A percentile compares a stretch with the other conserved stretches of the same genome.
Conservation (phyloP, 2,888 invertebrate species). For the Leptopterna dolabrata region DNA sequence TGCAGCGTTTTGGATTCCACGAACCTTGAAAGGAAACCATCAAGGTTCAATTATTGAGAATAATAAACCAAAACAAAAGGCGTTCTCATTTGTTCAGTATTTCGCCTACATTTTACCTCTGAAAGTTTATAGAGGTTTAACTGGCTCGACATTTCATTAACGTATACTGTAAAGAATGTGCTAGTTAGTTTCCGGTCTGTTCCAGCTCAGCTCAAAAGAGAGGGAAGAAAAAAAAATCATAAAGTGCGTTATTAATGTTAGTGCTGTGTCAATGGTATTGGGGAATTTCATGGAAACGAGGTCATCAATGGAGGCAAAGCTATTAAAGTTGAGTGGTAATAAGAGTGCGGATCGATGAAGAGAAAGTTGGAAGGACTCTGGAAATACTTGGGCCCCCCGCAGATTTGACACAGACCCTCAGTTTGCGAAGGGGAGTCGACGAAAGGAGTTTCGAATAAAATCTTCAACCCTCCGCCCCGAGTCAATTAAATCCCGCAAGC, state of each 20-base stretch:
- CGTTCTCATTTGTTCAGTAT: no score
- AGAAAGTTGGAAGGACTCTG: slow-evolving; percentile 9
- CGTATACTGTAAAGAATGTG: no score
- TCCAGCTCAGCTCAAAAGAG: no score
- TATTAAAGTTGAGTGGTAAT: neutral
- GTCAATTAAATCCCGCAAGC: neutral
- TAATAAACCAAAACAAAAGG: no score
- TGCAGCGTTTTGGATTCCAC: no score
- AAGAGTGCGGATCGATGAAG: neutral
- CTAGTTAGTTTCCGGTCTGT: no score
- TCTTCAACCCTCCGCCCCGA: neutral
- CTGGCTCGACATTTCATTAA: no score
- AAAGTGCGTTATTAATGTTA: neutral
- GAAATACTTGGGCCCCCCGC: slow-evolving; percentile 5
- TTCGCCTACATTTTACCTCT: no score
- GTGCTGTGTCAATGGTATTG: neutral
- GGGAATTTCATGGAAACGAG: neutral
- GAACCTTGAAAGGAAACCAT: no score
- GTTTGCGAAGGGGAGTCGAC: neutral
- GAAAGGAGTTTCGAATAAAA: neutral
- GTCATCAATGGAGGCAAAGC: neutral
- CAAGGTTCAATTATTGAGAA: no score
- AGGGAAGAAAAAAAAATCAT: neutral
- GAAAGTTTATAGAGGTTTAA: no score
- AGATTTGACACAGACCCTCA: neutral